Conservation (phyloP, 2,113 vertebrate species). For the Arenaria interpres region DNA sequence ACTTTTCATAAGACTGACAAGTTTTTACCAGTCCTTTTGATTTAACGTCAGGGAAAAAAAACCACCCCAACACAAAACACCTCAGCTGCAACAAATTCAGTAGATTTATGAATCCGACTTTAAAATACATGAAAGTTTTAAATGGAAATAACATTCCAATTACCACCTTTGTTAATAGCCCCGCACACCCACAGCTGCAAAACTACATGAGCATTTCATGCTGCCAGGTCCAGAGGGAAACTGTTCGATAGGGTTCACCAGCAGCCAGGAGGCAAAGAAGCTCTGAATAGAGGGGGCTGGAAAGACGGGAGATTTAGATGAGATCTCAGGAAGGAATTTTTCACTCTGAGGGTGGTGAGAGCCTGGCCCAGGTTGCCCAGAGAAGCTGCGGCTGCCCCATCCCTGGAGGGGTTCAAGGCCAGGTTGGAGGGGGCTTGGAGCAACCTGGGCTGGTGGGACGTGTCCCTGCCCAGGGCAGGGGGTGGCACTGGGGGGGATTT, state of each 20-base stretch:
- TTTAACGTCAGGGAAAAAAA: slow-evolving; percentile 11
- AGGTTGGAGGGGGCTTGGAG: background rate
- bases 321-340: background rate
- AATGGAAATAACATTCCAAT: slow-evolving; percentile 66
- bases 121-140: slow-evolving; percentile 63
- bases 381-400: background rate
- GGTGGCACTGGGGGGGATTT: background rate
- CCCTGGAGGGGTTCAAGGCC: background rate
- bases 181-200: background rate
- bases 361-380: background rate
- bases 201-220: background rate
- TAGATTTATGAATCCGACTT: slow-evolving; percentile 58
- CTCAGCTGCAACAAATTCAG: background rate
- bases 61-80: background rate
- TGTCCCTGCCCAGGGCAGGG: background rate
- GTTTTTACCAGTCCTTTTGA: slow-evolving; percentile 58
- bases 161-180: slow-evolving; percentile 32
- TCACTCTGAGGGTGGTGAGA: background rate
- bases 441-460: background rate
- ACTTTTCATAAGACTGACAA: slow-evolving; percentile 49
- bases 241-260: background rate
- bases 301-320: background rate
- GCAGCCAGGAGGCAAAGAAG: background rate
- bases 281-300: background rate
- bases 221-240: background rate